Percentiles rank a stretch among this genome's conserved stretches.
phyloP scores from a whole-genome alignment of 2,888 invertebrate species.

The Saturnia pavonia region DNA sequence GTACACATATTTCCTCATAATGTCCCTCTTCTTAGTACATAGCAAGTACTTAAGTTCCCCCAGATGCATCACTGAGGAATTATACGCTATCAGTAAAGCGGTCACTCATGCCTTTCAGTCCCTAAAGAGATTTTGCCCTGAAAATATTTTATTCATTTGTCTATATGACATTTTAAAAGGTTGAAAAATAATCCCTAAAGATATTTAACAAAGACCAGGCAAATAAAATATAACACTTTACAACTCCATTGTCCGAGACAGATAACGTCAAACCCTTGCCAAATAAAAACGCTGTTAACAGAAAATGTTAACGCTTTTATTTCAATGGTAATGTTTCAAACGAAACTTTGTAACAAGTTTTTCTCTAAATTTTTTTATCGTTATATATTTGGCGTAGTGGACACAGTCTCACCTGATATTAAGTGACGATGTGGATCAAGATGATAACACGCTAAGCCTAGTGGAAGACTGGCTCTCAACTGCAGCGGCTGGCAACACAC shows the following conservation, averaged over 20 bases:
- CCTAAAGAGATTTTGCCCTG: neutral
- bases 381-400: too few relatives aligned
- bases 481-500: too few relatives aligned
- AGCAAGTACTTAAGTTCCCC: neutral
- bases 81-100: neutral
- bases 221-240: conserved; percentile 14
- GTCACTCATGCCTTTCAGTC: neutral
- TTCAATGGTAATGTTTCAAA: conserved; percentile 41
- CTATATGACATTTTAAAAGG: neutral
- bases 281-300: conserved; percentile 18
- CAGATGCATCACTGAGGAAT: neutral
- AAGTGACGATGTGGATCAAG: too few relatives aligned
- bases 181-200: neutral
- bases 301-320: conserved; percentile 40
- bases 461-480: too few relatives aligned
- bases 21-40: too few relatives aligned
- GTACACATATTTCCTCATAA: too few relatives aligned
- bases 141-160: neutral
- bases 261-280: conserved; percentile 20
- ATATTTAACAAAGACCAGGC: neutral
- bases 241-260: conserved; percentile 1
- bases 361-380: too few relatives aligned
- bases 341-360: conserved; percentile 46
- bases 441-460: too few relatives aligned
- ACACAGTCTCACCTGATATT: too few relatives aligned